These are phyloP conservation scores for Abscondita cerata DNA, from an alignment of 2,888 invertebrate species.

Conservation along the genomic window DNA sequence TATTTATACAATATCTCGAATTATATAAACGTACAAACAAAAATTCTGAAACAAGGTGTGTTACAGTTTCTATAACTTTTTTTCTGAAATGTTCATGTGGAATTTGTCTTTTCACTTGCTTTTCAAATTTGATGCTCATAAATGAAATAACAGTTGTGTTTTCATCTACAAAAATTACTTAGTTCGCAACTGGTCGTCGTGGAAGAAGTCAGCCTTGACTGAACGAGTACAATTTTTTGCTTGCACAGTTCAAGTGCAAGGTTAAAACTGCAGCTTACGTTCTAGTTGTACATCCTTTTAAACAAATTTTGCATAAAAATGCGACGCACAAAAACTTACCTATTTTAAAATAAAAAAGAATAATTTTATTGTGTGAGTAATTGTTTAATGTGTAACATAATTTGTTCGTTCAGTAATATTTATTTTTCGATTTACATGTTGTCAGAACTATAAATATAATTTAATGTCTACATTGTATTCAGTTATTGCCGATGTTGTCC, in stretches of 20 bases:
- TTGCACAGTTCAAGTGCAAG: constrained; percentile 54
- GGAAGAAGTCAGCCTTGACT: constrained; percentile 46
- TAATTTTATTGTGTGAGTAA: no score
- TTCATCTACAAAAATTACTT: constrained; percentile 36
- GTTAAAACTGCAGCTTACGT: constrained; percentile 43
- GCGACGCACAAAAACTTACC: no score
- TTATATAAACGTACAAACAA: no score
- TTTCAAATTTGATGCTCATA: constrained; percentile 21
- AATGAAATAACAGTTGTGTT: constrained; percentile 44
- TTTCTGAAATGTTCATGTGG: no score
- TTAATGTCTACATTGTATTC: no score
- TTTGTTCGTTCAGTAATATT: no score
- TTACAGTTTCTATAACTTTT: no score
- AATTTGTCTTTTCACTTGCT: background rate
- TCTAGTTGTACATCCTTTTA: constrained; percentile 28
- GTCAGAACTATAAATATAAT: background rate
- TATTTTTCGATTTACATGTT: background rate
- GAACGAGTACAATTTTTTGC: constrained; percentile 38
- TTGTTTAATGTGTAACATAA: no score
- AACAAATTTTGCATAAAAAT: constrained; percentile 23
- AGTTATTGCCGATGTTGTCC: constrained; percentile 12
- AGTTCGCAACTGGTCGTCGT: constrained; percentile 43
- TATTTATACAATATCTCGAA: no score
- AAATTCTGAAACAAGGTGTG: no score
- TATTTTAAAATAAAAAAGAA: no score